Conservation (phyloP, 2,113 vertebrate species). For the Gopherus evgoodei region DNA sequence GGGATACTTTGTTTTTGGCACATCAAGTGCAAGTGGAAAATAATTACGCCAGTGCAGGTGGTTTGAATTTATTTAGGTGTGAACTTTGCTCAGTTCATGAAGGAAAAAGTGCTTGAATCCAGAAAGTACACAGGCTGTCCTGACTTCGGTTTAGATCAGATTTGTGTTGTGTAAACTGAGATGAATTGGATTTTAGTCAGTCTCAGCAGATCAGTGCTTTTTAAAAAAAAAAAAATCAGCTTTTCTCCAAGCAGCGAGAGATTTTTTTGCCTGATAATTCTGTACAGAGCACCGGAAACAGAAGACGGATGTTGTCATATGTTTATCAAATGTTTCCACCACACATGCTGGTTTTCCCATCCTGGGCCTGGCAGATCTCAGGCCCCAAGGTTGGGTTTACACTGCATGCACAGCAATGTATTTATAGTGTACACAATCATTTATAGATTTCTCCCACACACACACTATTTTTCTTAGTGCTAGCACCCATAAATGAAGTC, state of each 20-base stretch:
- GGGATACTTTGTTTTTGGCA: constrained; percentile 2
- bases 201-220: not conserved
- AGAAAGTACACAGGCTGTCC: not conserved
- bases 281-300: constrained; percentile 52
- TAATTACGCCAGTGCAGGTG: constrained; percentile 29
- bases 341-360: not conserved
- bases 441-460: constrained; percentile 14
- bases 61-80: constrained; percentile 26
- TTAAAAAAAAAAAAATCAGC: not conserved
- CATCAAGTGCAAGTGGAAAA: constrained; percentile 25
- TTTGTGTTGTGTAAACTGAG: not conserved
- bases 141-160: not conserved
- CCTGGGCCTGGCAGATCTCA: not conserved
- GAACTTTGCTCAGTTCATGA: not conserved
- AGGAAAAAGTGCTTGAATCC: not conserved
- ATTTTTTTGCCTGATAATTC: not conserved
- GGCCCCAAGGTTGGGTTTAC: not conserved
- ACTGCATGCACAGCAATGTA: not conserved
- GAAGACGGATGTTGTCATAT: constrained; percentile 47
- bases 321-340: constrained; percentile 40
- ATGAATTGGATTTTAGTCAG: not conserved
- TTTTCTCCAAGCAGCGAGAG: not conserved
- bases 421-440: not conserved
- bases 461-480: not conserved
- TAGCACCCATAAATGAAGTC: constrained; percentile 14